Evolutionary conservation across 2,888 invertebrate species (phyloP).

Genomic region (Aricia artaxerxes): DNA sequence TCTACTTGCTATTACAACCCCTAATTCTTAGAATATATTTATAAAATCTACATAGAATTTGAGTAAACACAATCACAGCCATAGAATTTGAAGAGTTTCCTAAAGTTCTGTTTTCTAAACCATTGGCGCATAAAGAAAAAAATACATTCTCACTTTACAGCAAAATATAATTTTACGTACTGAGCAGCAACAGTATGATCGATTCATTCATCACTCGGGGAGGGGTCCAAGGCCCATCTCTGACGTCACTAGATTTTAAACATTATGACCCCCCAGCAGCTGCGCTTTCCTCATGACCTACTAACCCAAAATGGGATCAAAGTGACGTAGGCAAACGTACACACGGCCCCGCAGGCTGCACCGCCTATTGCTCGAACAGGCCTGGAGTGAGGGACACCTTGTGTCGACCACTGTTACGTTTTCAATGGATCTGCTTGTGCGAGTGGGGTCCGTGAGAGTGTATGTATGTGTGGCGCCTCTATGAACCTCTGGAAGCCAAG

Average conservation of each 20-base stretch:
- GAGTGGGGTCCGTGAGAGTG: conserved; percentile 43
- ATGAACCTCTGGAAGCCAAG: conserved; percentile 48
- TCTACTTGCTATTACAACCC: too few species aligned
- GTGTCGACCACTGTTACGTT: conserved; percentile 52
- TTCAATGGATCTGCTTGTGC: conserved; percentile 70
- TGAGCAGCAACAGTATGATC: conserved; percentile 31
- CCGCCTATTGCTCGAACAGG: conserved; percentile 35
- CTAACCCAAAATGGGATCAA: conserved; percentile 70
- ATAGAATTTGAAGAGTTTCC: too few species aligned
- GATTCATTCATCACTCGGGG: conserved; percentile 74
- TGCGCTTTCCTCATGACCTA: conserved; percentile 75
- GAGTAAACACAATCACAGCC: too few species aligned
- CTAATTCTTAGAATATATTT: too few species aligned
- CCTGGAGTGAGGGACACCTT: conserved; percentile 44
- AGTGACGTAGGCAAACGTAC: conserved; percentile 73
- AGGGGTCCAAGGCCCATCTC: conserved; percentile 49
- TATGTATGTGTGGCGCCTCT: conserved; percentile 47
- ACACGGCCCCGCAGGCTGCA: conserved; percentile 48
- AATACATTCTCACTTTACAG: neutral
- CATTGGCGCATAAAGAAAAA: neutral
- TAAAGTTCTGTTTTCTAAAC: neutral
- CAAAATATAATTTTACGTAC: neutral
- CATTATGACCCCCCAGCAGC: conserved; percentile 60
- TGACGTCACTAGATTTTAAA: conserved; percentile 74
- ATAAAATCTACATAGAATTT: too few species aligned